Conservation (phyloP, 2,888 invertebrate genomes). For the Caenorhabditis afra region DNA sequence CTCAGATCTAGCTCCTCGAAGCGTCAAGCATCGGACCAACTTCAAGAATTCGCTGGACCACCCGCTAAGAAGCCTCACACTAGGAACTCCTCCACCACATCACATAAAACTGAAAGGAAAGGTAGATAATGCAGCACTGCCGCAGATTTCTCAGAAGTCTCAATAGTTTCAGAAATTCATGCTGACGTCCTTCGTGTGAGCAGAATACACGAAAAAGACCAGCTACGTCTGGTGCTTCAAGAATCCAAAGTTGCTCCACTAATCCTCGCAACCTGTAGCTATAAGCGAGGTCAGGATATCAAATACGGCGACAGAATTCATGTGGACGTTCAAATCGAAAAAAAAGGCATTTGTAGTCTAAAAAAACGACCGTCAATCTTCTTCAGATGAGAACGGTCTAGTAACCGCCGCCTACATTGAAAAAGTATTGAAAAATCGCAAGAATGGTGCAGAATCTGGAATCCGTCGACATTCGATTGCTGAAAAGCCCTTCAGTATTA, state of each 20-base stretch:
- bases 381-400: conserved; percentile 7
- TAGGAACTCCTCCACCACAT: neutral
- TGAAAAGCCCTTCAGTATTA: conserved; percentile 8
- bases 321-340: conserved; percentile 8
- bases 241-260: neutral
- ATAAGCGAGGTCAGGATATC: conserved; percentile 10
- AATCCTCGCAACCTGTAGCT: conserved; percentile 13
- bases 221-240: conserved; percentile 30
- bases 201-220: conserved; percentile 17
- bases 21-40: neutral
- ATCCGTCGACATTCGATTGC: conserved; percentile 23
- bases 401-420: conserved; percentile 19
- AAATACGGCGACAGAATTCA: conserved; percentile 31
- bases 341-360: too few species aligned
- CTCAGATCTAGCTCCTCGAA: neutral
- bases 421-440: conserved; percentile 14
- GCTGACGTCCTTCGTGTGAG: conserved; percentile 30
- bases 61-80: neutral
- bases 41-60: neutral
- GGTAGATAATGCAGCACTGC: neutral
- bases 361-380: too few species aligned
- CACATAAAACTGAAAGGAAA: too few species aligned
- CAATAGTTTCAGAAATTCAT: conserved; percentile 20
- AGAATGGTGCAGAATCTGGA: conserved; percentile 7
- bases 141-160: too few species aligned